A percentile compares a stretch with the other conserved stretches of the same genome.
Evolutionary conservation across 1,140 invertebrate species (phyloP).

Genomic region (Lepidurus arcticus): DNA sequence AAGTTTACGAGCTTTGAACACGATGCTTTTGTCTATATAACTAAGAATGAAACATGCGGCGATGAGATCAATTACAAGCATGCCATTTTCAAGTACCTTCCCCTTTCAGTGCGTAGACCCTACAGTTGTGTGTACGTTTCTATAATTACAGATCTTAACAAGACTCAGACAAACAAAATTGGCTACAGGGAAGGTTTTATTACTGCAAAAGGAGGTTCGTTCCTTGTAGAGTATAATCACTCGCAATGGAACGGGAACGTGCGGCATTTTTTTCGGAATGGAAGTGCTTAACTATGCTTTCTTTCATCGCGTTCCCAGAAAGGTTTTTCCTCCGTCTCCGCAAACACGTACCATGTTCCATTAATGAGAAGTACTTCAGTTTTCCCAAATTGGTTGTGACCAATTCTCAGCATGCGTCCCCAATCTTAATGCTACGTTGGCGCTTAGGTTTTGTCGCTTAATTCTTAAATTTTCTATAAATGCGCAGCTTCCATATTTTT

Average conservation of each 20-base stretch:
- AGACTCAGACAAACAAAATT: not conserved
- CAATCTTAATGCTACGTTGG: not conserved
- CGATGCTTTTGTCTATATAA: not conserved
- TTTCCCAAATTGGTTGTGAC: constrained; percentile 2
- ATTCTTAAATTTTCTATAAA: not conserved
- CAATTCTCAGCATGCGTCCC: not conserved
- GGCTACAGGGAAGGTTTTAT: not conserved
- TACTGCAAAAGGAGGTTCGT: not conserved
- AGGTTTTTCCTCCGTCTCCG: not conserved
- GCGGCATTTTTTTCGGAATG: not conserved
- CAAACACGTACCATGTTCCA: not conserved
- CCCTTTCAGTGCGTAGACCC: not conserved
- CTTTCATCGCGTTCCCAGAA: not conserved
- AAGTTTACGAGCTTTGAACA: constrained; percentile 16
- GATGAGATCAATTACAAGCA: not conserved
- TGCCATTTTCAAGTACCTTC: constrained; percentile 19
- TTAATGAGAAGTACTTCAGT: constrained; percentile 1
- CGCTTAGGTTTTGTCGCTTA: not conserved
- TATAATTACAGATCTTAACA: constrained; percentile 5
- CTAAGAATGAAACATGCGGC: not conserved
- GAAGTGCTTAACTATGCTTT: not conserved
- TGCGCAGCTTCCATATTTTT: not conserved
- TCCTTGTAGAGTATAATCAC: not conserved
- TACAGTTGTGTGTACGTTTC: constrained; percentile 6
- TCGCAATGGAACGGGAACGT: not conserved